Evolutionary conservation across 2,797 vertebrate genomes (phyloP).

Genomic region (Scleropages formosus): DNA sequence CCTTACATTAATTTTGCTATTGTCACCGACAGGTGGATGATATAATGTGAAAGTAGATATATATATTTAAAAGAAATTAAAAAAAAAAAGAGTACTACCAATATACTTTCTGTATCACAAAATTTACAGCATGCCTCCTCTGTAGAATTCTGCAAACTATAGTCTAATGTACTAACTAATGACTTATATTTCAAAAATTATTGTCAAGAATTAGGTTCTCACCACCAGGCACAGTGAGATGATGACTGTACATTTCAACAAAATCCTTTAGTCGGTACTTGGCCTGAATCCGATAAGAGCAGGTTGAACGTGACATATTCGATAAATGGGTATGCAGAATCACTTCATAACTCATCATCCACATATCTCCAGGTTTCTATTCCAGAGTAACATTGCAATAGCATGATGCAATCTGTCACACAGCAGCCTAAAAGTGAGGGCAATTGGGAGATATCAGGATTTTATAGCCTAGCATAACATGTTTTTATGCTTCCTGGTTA

Average conservation of each 20-base stretch:
- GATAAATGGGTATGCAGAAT: not conserved
- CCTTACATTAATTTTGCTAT: too few species aligned
- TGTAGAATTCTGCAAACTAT: too few species aligned
- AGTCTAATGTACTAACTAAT: not conserved
- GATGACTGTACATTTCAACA: not conserved
- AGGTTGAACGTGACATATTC: not conserved
- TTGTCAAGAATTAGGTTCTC: too few species aligned
- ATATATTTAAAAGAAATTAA: too few species aligned
- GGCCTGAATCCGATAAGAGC: not conserved
- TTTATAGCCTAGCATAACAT: not conserved
- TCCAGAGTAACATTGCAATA: not conserved
- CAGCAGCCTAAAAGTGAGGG: not conserved
- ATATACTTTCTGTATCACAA: too few species aligned
- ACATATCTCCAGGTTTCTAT: not conserved
- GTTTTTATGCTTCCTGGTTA: not conserved
- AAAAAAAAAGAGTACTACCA: too few species aligned
- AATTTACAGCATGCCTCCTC: too few species aligned
- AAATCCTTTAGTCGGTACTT: not conserved
- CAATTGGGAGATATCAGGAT: not conserved
- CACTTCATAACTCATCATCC: not conserved
- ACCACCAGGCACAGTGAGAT: not conserved
- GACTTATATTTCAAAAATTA: not conserved
- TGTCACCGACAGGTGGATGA: too few species aligned
- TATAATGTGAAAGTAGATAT: too few species aligned
- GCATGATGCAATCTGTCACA: not conserved